These are phyloP conservation scores for Kuschelorhynchus macadamiae DNA, from an alignment of 2,888 invertebrate genomes.

Conservation along the genomic window DNA sequence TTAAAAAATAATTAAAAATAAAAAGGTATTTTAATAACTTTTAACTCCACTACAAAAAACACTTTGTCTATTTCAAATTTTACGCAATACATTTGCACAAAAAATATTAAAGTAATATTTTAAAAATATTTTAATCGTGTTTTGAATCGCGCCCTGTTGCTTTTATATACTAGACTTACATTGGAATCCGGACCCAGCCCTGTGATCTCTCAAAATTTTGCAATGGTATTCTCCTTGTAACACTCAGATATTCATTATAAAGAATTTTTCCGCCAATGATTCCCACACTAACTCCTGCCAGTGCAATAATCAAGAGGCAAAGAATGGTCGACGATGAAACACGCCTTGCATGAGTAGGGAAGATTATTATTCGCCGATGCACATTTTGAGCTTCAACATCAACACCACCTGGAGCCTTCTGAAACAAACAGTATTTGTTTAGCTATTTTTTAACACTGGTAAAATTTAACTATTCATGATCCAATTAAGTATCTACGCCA, in stretches of 20 bases:
- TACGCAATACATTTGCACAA: no score
- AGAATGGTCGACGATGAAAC: slow-evolving; percentile 76
- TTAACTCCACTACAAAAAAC: no score
- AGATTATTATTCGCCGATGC: slow-evolving; percentile 58
- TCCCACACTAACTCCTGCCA: slow-evolving; percentile 80
- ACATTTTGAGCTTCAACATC: slow-evolving; percentile 69
- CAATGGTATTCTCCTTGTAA: slow-evolving; percentile 69
- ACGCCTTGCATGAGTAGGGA: slow-evolving; percentile 70
- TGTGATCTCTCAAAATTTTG: slow-evolving; percentile 67
- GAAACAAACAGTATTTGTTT: no score
- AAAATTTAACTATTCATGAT: no score
- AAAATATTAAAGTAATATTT: no score
- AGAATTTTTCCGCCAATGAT: slow-evolving; percentile 81
- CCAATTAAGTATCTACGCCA: no score
- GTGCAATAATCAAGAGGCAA: slow-evolving; percentile 78
- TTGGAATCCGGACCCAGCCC: slow-evolving; percentile 79
- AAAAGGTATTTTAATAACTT: no score
- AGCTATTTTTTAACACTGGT: no score
- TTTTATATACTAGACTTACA: slow-evolving; percentile 53
- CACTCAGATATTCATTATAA: slow-evolving; percentile 80
- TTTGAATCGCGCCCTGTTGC: no score
- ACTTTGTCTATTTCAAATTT: no score
- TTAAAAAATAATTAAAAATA: no score
- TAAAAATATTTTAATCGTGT: no score
- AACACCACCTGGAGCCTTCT: slow-evolving; percentile 33